A percentile compares a stretch with the other conserved stretches of the same genome.
These are phyloP conservation scores for Adelges cooleyi DNA, from an alignment of 1,140 invertebrate species.

Conservation along the genomic window DNA sequence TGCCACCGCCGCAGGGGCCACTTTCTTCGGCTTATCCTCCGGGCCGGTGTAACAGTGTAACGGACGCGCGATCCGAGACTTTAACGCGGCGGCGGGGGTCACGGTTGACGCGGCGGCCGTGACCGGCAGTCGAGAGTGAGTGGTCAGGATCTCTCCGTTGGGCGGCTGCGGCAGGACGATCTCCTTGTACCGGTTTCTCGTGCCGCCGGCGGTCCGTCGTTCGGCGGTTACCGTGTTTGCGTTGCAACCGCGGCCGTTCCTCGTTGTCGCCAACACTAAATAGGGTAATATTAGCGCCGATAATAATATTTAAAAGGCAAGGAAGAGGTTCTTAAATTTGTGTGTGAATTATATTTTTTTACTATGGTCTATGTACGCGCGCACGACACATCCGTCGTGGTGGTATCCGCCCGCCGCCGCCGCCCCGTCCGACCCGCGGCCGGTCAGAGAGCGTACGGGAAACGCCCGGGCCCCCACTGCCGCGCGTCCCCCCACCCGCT, in stretches of 20 bases:
- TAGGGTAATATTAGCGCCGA: no score
- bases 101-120: conserved; percentile 1
- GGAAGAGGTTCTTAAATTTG: no score
- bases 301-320: no score
- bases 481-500: background rate
- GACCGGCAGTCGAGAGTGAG: conserved; percentile 20
- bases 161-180: background rate
- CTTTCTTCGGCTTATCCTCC: no score
- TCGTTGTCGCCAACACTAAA: no score
- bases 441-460: background rate
- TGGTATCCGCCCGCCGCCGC: background rate
- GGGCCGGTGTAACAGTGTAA: no score
- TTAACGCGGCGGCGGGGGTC: background rate
- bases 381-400: background rate
- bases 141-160: conserved; percentile 7
- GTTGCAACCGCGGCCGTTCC: background rate
- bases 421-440: background rate
- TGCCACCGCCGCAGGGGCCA: no score
- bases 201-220: background rate
- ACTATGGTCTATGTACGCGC: background rate
- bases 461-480: background rate
- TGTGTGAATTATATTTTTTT: background rate
- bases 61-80: background rate
- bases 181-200: conserved; percentile 24
- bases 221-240: background rate